A percentile compares a stretch with the other conserved stretches of the same genome.
Evolutionary conservation across 2,113 vertebrate species (phyloP).

Genomic region (Grammomys dolichurus): DNA sequence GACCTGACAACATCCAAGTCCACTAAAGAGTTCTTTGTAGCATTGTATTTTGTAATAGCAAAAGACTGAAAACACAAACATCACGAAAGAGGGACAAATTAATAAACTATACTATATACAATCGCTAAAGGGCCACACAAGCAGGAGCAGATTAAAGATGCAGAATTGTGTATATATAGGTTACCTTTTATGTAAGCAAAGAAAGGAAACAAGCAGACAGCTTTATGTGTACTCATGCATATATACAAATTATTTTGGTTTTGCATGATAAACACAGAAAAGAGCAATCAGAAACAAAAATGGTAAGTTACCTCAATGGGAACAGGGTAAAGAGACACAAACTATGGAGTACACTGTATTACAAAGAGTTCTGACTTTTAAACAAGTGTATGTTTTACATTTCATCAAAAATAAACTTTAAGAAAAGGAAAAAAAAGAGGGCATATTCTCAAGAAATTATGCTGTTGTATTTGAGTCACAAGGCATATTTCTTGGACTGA

Average conservation of each 20-base stretch:
- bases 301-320: not conserved
- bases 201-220: not conserved
- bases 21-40: not conserved
- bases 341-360: not conserved
- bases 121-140: not conserved
- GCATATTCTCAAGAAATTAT: not conserved
- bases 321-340: not conserved
- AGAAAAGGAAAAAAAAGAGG: not conserved
- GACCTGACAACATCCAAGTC: not conserved
- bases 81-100: not conserved
- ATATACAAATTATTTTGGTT: not conserved
- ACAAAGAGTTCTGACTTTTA: not conserved
- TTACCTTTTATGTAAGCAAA: not conserved
- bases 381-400: not conserved
- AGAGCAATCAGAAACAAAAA: not conserved
- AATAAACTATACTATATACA: not conserved
- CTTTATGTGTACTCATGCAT: not conserved
- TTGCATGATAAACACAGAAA: not conserved
- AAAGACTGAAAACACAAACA: not conserved
- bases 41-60: not conserved
- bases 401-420: conserved; percentile 13
- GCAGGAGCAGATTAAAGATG: not conserved
- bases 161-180: not conserved
- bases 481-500: not conserved
- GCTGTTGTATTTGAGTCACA: not conserved